Evolutionary conservation across 2,113 vertebrate species (phyloP), one percentile per base, ranked within the genome.

Genomic region (Plotosus lineatus): DNA sequence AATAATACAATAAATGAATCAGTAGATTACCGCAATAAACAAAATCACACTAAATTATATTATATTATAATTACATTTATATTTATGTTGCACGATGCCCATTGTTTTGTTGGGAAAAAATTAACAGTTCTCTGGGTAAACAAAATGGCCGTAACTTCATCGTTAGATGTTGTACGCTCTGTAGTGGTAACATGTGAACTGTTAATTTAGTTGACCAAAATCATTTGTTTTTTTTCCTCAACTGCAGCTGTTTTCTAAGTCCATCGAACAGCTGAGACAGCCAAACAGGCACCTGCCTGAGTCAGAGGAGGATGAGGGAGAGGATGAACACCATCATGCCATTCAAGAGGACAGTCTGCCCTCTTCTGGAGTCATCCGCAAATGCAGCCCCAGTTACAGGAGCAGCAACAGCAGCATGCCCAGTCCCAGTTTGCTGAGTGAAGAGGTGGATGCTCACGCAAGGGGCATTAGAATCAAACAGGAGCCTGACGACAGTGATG

Each of bases 211-310:
- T 46, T 46, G 46, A 51, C 46, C 12, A 19, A 51, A 73, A 51
- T 73, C 15, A 56, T 71, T 44, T 79, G 36, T 33, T 69, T 12
- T 72, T 40, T 79, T 72, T 75, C 11, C 77, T 75, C 11, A 42
- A 40, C n/a, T 74, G 50, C 94, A 99, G 98, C 95, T 98, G 92
- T 94, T 99, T 78, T 99, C 96, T 61, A 96, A 97, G 92, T 97
- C 98, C 88, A 98, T 97, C 48, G 97, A 98, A 92, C 97, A 98
- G 93, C 92, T 98, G 85, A 96, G 96, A 90, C 96, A 97, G 92
- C 96, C 97, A 75, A 96, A 87, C 84, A 90, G 90, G 85, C 96
- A 97, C 89, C 94, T 98, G 86, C 95, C 96, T 85, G 98, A 98
- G 88, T 95, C 96, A 0, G 96, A 99, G 89, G 97, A 99, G 85